These are phyloP conservation scores for Cavia porcellus DNA, from an alignment of 2,113 vertebrate species.

Conservation along the genomic window DNA sequence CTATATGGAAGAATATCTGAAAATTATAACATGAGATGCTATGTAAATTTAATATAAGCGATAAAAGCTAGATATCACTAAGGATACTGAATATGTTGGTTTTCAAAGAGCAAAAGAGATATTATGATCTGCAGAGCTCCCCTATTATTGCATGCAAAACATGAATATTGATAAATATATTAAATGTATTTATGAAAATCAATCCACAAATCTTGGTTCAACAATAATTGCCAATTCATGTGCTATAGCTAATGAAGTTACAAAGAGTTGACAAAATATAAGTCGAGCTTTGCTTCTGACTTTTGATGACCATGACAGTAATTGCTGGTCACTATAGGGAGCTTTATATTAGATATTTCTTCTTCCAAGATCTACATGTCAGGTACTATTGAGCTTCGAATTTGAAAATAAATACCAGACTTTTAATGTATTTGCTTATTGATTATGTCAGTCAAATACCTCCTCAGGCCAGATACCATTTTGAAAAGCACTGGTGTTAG, in stretches of 20 bases:
- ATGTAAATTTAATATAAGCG: background rate
- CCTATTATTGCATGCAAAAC: background rate
- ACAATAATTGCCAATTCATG: background rate
- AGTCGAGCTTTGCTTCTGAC: background rate
- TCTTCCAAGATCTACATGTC: background rate
- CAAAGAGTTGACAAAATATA: background rate
- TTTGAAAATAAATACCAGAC: constrained; percentile 38
- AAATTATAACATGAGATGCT: background rate
- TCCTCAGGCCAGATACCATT: background rate
- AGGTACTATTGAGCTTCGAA: background rate
- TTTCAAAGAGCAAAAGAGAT: background rate
- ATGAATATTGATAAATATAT: background rate
- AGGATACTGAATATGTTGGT: background rate
- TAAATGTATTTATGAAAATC: background rate
- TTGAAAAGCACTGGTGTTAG: background rate
- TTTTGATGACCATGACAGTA: background rate
- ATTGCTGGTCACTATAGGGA: background rate
- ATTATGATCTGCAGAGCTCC: background rate
- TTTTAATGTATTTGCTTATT: background rate
- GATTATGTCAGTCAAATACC: background rate
- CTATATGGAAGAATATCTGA: background rate
- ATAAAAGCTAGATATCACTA: background rate
- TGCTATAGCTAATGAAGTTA: background rate
- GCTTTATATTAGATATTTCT: background rate
- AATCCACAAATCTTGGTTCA: background rate